Evolutionary conservation across 1,140 invertebrate genomes (phyloP), one percentile per base, ranked within the genome.

Genomic region (Portunus trituberculatus): DNA sequence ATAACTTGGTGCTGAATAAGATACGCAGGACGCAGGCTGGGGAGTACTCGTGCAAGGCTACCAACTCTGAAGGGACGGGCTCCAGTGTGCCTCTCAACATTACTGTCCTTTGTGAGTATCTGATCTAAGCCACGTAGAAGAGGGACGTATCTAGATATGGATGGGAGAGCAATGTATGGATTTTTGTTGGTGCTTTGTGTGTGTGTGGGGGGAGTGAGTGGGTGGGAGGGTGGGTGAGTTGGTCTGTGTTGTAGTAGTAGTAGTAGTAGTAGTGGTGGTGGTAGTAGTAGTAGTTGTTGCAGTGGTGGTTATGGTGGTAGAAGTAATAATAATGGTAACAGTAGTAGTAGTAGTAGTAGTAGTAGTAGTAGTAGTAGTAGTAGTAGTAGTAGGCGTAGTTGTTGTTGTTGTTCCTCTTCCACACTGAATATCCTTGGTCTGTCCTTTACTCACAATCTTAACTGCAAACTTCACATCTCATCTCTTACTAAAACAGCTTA

Each of bases 101-200:
- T 76, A 94, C 96, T 29, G 95, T 96, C 16, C 91, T 93, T 3
- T 96, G 96, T 96, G 91, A 96, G 96, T 95, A 45, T 76, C 28
- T 32, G 67, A 3, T n/a, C 10, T n/a, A n/a, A 8, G n/a, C 67
- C 10, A n/a, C 2, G 67, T 3, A 7, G 67, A 76, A 76, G 67
- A 76, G 67, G n/a, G 67, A 76, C 1, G 67, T 7, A 6, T 2
- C 39, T 39, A 10, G 52, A 59, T 0, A 59, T 14, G 52, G 52
- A 59, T 12, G 52, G n/a, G n/a, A n/a, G n/a, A n/a, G n/a, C n/a
- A n/a, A n/a, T n/a, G n/a, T n/a, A 4, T 39, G 39, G 52, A 10
- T 59, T 1, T 59, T 59, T 59, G 10, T 59, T 2, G 52, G 52
- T 59, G 8, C 12, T 59, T 2, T 59, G 52, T 59, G 10, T 59